Conservation (phyloP, 2,113 vertebrate species). For the Pangasianodon hypophthalmus region DNA sequence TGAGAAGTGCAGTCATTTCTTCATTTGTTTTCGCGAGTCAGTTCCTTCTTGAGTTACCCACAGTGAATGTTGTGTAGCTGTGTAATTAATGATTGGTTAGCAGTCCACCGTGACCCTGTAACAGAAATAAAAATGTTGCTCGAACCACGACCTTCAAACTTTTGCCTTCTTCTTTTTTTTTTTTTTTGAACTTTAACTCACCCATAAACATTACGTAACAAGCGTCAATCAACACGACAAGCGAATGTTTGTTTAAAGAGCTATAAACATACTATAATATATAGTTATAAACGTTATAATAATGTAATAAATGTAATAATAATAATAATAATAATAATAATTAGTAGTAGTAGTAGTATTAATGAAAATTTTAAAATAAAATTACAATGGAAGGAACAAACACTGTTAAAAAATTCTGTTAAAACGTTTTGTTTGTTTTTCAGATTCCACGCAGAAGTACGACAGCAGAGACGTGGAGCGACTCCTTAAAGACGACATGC, state of each 20-base stretch:
- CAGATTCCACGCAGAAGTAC: slow-evolving; percentile 87
- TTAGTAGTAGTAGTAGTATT: too few species aligned
- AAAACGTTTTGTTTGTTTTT: background rate
- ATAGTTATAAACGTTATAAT: too few species aligned
- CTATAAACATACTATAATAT: too few species aligned
- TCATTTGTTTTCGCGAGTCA: too few species aligned
- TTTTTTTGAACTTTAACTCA: background rate
- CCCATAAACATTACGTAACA: background rate
- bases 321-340: too few species aligned
- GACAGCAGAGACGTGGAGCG: slow-evolving; percentile 90
- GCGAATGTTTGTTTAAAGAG: too few species aligned
- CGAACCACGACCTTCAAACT: background rate
- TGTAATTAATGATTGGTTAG: background rate
- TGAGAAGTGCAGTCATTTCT: background rate
- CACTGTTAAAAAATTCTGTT: too few species aligned
- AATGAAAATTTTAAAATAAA: too few species aligned
- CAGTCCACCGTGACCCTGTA: background rate
- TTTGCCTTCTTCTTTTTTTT: background rate
- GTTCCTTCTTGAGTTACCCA: background rate
- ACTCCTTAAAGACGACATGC: slow-evolving; percentile 82
- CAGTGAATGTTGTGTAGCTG: background rate
- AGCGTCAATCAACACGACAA: background rate
- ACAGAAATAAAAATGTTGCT: too few species aligned
- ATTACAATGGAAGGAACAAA: background rate
- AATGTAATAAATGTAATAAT: too few species aligned